Base-by-base conservation (phyloP, 1,140 invertebrate species). In the Teleogryllus occipitalis region DNA sequence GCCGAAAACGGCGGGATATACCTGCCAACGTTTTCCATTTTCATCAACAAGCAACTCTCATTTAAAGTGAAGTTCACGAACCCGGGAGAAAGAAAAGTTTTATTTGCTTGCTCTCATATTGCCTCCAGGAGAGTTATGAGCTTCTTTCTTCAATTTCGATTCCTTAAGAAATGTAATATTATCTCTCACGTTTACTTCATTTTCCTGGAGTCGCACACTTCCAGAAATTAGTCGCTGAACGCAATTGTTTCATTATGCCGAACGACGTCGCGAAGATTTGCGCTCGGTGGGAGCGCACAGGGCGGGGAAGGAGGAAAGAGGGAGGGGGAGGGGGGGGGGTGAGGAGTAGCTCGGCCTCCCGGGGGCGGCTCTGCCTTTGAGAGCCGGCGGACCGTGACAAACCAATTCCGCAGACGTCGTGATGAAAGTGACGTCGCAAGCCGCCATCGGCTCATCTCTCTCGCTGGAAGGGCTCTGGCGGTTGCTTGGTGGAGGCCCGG, bases 351-450 rank as follows among this genome's bases (percentile, higher is more conserved):
- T 39, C 2, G 54, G 54, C 0, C 10, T 65, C 54, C 54, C 2
- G 18, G 54, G 54, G 10, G 2, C 2, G 54, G 54, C 54, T 14
- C 18, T 0, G 54, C 54, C 49, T 65, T 2, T 65, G 54, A 65
- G 54, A 65, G 7, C 54, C 54, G 54, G 10, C 54, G 54, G 54
- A 65, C 54, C 54, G 54, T 65, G 54, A 65, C 54, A 65, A 65
- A 54, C 49, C 54, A 65, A 65, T 65, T 65, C 54, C 54, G 54
- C 54, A 65, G 54, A 65, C 54, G 54, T 65, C 54, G 54, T 65
- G 54, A 65, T 65, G 54, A 65, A 7, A 3, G 54, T 54, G 54
- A 65, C 54, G 54, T 65, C 7, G 18, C 10, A 65, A 18, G 10
- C 18, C 54, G 54, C 10, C 10, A 18, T 10, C 54, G 54, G 18